Percentiles rank a stretch among this genome's conserved stretches.
These are phyloP conservation scores for Oryzias melastigma DNA, from an alignment of 2,113 vertebrate species.

Conservation along the genomic window DNA sequence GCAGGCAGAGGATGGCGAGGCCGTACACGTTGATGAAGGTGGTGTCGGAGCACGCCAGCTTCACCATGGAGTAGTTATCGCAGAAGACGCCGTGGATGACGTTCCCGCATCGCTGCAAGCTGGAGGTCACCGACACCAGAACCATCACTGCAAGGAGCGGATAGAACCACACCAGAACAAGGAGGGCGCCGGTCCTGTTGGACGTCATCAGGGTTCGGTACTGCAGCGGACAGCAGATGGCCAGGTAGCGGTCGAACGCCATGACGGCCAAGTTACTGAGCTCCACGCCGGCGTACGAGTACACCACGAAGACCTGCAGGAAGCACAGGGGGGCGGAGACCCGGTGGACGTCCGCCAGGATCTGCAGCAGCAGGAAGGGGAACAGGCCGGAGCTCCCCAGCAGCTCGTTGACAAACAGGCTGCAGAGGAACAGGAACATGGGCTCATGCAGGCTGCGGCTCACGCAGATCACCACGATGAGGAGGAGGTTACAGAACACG, in stretches of 20 bases:
- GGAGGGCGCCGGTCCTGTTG: fast-evolving
- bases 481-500: not conserved
- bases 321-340: not conserved
- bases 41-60: constrained; percentile 52
- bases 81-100: constrained; percentile 56
- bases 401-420: not conserved
- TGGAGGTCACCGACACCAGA: constrained; percentile 6
- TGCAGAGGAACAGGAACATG: constrained; percentile 69
- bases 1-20: not conserved
- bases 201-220: constrained; percentile 4
- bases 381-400: not conserved
- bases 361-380: constrained; percentile 2
- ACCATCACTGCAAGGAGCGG: fast-evolving
- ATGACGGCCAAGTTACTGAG: constrained; percentile 42
- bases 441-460: constrained; percentile 66
- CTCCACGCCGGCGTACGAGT: constrained; percentile 45
- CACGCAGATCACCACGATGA: constrained; percentile 48
- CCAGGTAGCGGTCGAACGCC: constrained; percentile 18
- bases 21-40: constrained; percentile 49
- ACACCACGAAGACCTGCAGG: constrained; percentile 59
- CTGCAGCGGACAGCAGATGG: constrained; percentile 12
- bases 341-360: constrained; percentile 1
- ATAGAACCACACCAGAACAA: not conserved
- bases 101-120: constrained; percentile 37
- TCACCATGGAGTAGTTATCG: constrained; percentile 51